Conservation (phyloP, 2,113 vertebrate genomes). For the Cairina moschata region DNA sequence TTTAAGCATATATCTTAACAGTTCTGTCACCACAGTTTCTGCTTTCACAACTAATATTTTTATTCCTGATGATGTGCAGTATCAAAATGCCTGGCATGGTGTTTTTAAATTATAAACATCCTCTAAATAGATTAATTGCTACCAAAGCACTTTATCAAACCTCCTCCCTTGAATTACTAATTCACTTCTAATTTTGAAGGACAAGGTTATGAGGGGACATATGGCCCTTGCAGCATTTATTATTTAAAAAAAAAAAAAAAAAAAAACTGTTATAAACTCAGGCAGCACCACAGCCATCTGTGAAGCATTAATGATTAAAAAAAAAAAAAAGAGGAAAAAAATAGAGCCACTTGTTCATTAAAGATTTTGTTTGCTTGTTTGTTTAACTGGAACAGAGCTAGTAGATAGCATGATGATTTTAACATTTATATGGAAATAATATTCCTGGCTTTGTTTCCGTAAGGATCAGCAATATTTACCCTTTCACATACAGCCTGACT, state of each 20-base stretch:
- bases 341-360: background rate
- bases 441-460: background rate
- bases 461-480: background rate
- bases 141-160: constrained; percentile 13
- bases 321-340: background rate
- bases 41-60: constrained; percentile 34
- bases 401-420: background rate
- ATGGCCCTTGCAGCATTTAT: background rate
- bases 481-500: background rate
- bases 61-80: constrained; percentile 15
- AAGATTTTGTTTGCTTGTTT: background rate
- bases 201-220: background rate
- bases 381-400: background rate
- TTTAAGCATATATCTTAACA: background rate
- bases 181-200: constrained; percentile 34
- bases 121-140: constrained; percentile 30
- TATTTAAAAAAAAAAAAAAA: background rate
- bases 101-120: constrained; percentile 42
- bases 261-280: background rate
- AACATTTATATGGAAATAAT: background rate
- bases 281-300: background rate
- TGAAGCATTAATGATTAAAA: background rate
- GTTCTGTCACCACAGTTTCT: background rate
- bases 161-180: background rate
- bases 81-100: constrained; percentile 8